A percentile compares a stretch with the other conserved stretches of the same genome.
Evolutionary conservation across 2,113 vertebrate genomes (phyloP).

Genomic region (Ovis canadensis): DNA sequence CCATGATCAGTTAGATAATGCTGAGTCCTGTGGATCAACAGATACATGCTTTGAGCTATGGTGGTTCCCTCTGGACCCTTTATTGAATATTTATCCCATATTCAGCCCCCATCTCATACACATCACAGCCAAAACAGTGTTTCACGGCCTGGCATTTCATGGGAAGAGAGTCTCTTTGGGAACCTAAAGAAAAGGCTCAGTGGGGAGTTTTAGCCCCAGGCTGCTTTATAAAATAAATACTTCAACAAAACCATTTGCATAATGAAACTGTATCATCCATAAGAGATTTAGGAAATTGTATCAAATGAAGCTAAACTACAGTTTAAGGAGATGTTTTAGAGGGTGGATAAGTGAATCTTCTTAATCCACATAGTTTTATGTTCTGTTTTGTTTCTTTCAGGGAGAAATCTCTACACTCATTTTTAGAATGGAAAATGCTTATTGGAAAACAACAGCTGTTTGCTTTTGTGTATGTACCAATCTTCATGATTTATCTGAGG

Average conservation of each 20-base stretch:
- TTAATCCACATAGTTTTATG: neutral
- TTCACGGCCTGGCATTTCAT: slow-evolving; percentile 20
- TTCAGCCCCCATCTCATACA: neutral
- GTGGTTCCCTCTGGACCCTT: neutral
- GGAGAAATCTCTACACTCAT: neutral
- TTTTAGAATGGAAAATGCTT: neutral
- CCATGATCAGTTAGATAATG: neutral
- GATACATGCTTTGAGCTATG: neutral
- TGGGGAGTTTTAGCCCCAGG: slow-evolving; percentile 42
- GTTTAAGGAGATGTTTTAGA: slow-evolving; percentile 49
- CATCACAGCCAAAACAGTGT: slow-evolving; percentile 16
- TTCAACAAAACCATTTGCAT: slow-evolving; percentile 58
- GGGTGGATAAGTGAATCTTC: slow-evolving; percentile 34
- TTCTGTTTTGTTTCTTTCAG: neutral
- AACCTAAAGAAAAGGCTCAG: slow-evolving; percentile 39
- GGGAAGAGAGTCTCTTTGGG: slow-evolving; percentile 55
- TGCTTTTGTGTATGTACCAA: neutral
- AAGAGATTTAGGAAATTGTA: slow-evolving; percentile 55
- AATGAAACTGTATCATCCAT: slow-evolving; percentile 53
- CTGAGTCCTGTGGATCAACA: neutral
- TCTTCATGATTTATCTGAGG: neutral
- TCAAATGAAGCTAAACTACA: slow-evolving; percentile 47
- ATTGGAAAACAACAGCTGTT: neutral
- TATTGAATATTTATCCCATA: slow-evolving; percentile 33
- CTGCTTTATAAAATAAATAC: slow-evolving; percentile 63